A percentile compares a stretch with the other conserved stretches of the same genome.
Evolutionary conservation across 2,888 invertebrate species (phyloP).

Genomic region (Apeira syringaria): DNA sequence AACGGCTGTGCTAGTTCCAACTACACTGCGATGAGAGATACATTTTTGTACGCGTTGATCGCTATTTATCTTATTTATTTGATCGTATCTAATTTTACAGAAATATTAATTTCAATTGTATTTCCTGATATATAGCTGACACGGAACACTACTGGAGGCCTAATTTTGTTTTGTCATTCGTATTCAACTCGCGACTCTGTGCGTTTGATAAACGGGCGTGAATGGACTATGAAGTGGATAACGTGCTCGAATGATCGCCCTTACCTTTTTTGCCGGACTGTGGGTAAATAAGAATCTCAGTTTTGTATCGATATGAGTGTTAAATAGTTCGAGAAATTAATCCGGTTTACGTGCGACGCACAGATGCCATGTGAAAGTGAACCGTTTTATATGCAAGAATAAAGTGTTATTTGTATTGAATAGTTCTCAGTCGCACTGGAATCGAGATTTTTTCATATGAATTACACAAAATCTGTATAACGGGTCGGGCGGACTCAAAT

Average conservation of each 20-base stretch:
- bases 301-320: slow-evolving; percentile 1
- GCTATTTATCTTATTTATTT: neutral
- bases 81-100: neutral
- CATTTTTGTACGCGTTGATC: neutral
- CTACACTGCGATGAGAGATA: too few species aligned
- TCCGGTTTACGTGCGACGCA: neutral
- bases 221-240: too few species aligned
- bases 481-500: neutral
- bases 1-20: too few species aligned
- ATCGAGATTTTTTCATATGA: neutral
- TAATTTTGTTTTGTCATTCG: neutral
- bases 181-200: too few species aligned
- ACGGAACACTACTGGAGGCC: neutral
- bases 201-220: too few species aligned
- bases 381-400: slow-evolving; percentile 5
- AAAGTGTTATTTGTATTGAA: slow-evolving; percentile 14
- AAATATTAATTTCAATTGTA: neutral
- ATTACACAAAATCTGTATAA: neutral
- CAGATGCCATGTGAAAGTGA: neutral
- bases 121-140: neutral
- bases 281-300: slow-evolving; percentile 7
- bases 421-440: slow-evolving; percentile 1
- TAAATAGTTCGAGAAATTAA: neutral
- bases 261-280: neutral
- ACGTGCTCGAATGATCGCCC: too few species aligned